Evolutionary conservation across 2,113 vertebrate species (phyloP).

Genomic region (Megaceryle maxima): DNA sequence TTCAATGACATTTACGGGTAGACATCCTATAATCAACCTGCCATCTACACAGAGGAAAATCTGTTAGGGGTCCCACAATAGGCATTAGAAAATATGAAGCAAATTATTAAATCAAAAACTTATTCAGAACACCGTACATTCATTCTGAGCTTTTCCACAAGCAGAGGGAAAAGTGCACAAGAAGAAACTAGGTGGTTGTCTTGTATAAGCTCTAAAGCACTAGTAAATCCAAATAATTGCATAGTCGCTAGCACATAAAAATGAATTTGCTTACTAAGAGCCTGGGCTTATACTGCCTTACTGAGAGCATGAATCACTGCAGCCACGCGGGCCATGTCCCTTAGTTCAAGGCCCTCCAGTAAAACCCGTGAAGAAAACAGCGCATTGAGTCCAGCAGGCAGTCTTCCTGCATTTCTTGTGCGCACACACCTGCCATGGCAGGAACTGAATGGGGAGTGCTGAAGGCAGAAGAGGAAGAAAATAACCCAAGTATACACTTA

Average conservation of each 20-base stretch:
- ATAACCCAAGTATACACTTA: neutral
- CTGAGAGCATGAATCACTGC: neutral
- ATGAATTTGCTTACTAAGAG: neutral
- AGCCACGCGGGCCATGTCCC: neutral
- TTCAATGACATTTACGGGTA: neutral
- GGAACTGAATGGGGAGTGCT: neutral
- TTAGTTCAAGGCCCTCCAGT: neutral
- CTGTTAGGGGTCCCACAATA: neutral
- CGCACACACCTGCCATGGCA: rapidly evolving
- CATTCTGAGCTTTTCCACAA: neutral
- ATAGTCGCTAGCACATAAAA: neutral
- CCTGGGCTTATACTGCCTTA: neutral
- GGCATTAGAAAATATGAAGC: neutral
- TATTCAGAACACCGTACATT: neutral
- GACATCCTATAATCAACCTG: neutral
- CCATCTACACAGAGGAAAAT: neutral
- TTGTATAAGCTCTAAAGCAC: neutral
- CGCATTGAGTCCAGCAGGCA: neutral
- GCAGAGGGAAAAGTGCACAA: neutral
- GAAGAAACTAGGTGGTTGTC: neutral
- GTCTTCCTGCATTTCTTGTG: neutral
- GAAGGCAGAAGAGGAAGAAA: neutral
- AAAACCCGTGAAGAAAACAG: neutral
- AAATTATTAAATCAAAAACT: neutral
- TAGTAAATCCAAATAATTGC: slow-evolving; percentile 16